Evolutionary conservation across 2,113 vertebrate genomes (phyloP).

Genomic region (Caranx ignobilis): DNA sequence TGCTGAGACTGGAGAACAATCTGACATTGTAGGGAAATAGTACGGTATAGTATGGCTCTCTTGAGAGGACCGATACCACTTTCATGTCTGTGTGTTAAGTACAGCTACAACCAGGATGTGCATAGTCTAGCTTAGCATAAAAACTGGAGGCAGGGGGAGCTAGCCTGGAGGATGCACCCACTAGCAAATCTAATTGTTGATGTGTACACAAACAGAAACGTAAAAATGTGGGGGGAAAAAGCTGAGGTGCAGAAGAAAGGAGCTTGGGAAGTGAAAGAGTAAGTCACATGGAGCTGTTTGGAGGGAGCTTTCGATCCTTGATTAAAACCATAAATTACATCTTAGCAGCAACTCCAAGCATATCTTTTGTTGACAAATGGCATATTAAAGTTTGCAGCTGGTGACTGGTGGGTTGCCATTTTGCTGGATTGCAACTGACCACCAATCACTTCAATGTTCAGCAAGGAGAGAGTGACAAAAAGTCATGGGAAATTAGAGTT

Average conservation of each 20-base stretch:
- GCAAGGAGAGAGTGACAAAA: conserved; percentile 52
- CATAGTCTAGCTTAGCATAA: neutral
- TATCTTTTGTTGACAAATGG: conserved; percentile 66
- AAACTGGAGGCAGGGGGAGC: neutral
- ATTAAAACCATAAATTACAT: conserved; percentile 58
- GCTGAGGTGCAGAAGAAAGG: neutral
- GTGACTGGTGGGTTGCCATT: conserved; percentile 65
- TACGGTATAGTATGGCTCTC: neutral
- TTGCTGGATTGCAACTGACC: conserved; percentile 62
- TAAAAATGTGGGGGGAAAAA: neutral
- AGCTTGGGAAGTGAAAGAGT: conserved; percentile 10
- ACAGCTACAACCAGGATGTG: neutral
- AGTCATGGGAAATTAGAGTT: conserved; percentile 67
- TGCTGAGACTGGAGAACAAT: neutral
- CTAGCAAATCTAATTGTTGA: neutral
- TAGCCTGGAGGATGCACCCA: neutral
- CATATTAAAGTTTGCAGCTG: conserved; percentile 61
- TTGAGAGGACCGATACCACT: neutral
- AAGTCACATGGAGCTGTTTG: conserved; percentile 17
- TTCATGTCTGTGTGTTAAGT: neutral
- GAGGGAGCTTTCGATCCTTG: conserved; percentile 32
- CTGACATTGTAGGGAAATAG: neutral
- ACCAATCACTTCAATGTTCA: conserved; percentile 66
- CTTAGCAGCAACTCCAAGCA: conserved; percentile 37
- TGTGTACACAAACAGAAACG: neutral